A percentile compares a stretch with the other conserved stretches of the same genome.
Evolutionary conservation across 1,140 invertebrate species (phyloP).

Genomic region (Aphaenogaster ashmeadi): DNA sequence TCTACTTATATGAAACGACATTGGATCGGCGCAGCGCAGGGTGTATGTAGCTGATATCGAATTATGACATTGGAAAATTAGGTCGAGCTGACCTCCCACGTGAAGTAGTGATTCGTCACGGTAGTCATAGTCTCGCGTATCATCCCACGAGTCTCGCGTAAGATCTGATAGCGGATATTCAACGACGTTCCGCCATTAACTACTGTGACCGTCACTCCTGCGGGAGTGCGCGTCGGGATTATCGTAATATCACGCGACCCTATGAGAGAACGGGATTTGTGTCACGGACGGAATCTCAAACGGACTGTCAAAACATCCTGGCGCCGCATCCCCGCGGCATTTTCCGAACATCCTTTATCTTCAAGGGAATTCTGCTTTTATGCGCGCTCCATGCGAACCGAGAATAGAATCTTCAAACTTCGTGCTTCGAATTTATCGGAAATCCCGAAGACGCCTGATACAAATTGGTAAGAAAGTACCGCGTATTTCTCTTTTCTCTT

Average conservation of each 20-base stretch:
- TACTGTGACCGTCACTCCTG: conserved; percentile 69
- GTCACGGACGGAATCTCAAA: conserved; percentile 46
- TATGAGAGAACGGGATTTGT: conserved; percentile 52
- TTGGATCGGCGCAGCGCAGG: conserved; percentile 23
- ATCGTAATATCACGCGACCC: conserved; percentile 64
- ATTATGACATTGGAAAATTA: conserved; percentile 78
- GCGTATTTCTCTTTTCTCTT: conserved; percentile 29
- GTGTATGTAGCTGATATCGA: conserved; percentile 61
- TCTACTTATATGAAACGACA: background rate
- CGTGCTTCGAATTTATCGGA: conserved; percentile 52
- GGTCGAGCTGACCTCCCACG: conserved; percentile 58
- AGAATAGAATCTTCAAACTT: conserved; percentile 47
- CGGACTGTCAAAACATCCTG: conserved; percentile 21
- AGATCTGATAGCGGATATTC: conserved; percentile 77
- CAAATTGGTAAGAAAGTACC: conserved; percentile 52
- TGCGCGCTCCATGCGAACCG: background rate
- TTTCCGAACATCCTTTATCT: conserved; percentile 42
- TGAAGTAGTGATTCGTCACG: conserved; percentile 67
- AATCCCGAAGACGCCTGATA: conserved; percentile 49
- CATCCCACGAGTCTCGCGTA: conserved; percentile 74
- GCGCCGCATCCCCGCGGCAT: conserved; percentile 36
- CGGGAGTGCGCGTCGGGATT: conserved; percentile 67
- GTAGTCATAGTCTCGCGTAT: conserved; percentile 55
- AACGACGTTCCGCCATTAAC: conserved; percentile 71
- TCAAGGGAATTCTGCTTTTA: conserved; percentile 31